These are phyloP conservation scores for Nilaparvata lugens DNA, from an alignment of 1,140 invertebrate genomes.

Conservation along the genomic window DNA sequence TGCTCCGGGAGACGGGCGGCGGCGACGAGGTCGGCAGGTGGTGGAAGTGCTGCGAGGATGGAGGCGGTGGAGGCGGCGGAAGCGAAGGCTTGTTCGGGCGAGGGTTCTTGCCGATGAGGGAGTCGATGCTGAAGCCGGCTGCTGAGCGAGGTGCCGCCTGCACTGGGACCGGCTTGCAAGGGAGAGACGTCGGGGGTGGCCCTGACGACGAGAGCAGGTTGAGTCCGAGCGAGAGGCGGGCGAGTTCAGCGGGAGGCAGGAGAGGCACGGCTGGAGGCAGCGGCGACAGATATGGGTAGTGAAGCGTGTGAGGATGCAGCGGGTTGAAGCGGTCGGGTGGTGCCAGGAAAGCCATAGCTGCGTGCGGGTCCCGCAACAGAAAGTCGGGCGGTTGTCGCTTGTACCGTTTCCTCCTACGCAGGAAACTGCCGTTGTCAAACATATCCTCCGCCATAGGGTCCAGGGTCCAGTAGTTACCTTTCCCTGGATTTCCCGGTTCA, in stretches of 20 bases:
- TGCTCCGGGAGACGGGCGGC: conserved; percentile 18
- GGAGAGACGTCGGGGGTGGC: conserved; percentile 29
- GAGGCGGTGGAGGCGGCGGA: conserved; percentile 2
- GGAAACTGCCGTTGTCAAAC: conserved; percentile 98
- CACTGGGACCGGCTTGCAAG: conserved; percentile 42
- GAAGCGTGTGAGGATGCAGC: conserved; percentile 31
- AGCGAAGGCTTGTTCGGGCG: background rate
- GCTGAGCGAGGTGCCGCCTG: conserved; percentile 28
- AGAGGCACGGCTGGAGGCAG: conserved; percentile 38
- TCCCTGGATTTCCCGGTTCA: conserved; percentile 96
- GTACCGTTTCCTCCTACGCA: conserved; percentile 89
- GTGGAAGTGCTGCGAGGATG: background rate
- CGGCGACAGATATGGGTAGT: conserved; percentile 37
- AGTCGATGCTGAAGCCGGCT: conserved; percentile 43
- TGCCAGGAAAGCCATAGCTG: conserved; percentile 36
- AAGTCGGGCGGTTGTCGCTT: conserved; percentile 67
- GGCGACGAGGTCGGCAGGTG: background rate
- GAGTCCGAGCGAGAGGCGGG: conserved; percentile 38
- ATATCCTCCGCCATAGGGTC: conserved; percentile 96
- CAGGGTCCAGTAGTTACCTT: conserved; percentile 98
- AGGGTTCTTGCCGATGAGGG: conserved; percentile 38
- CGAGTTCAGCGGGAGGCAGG: conserved; percentile 39
- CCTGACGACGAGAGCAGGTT: conserved; percentile 33
- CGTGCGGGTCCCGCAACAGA: conserved; percentile 39
- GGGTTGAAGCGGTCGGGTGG: conserved; percentile 29